Evolutionary conservation across 2,113 vertebrate genomes (phyloP).

Genomic region (Oxygymnocypris stewartii): DNA sequence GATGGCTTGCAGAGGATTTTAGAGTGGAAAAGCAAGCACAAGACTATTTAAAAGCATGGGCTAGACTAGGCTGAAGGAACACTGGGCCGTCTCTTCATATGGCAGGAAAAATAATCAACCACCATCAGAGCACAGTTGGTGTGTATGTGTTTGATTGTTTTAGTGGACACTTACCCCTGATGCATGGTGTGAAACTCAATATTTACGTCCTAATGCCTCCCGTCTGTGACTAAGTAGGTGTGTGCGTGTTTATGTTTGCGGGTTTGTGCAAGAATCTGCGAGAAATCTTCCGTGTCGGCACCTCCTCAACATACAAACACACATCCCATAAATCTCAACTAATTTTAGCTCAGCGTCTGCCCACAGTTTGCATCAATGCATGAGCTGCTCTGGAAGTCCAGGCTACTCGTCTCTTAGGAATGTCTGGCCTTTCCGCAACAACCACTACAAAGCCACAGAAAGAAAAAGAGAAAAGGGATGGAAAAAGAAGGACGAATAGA

Average conservation of each 20-base stretch:
- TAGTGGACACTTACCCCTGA: background rate
- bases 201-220: background rate
- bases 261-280: constrained; percentile 11
- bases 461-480: constrained; percentile 17
- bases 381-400: constrained; percentile 44
- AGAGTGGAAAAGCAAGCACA: constrained; percentile 18
- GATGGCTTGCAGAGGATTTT: background rate
- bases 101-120: constrained; percentile 49
- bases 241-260: constrained; percentile 35
- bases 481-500: constrained; percentile 25
- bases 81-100: constrained; percentile 11
- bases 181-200: background rate
- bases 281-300: constrained; percentile 21
- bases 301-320: constrained; percentile 31
- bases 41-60: constrained; percentile 19
- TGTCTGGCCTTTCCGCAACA: constrained; percentile 50
- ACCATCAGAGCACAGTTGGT: background rate
- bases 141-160: constrained; percentile 15
- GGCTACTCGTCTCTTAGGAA: constrained; percentile 49
- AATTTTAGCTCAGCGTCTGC: constrained; percentile 42
- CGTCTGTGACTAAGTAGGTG: constrained; percentile 22
- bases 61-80: background rate
- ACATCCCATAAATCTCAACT: constrained; percentile 42
- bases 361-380: constrained; percentile 44
- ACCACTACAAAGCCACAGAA: constrained; percentile 48